Conservation (phyloP, 2,113 vertebrate genomes). For the Callipepla squamata region DNA sequence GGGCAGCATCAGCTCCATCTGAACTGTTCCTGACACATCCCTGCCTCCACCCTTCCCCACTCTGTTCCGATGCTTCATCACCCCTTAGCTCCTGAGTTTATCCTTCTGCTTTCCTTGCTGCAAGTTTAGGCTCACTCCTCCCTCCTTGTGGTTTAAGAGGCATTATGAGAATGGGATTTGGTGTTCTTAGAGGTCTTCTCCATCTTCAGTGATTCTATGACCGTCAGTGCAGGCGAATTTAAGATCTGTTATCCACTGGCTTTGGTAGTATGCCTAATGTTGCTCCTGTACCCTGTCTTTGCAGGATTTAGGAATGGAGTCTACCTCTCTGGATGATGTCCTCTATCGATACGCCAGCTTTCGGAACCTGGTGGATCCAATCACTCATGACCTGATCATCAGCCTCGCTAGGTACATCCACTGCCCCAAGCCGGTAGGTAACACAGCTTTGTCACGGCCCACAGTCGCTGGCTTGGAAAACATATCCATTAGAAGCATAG, state of each 20-base stretch:
- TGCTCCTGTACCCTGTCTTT: conserved; percentile 29
- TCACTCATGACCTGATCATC: conserved; percentile 98
- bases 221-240: background rate
- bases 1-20: background rate
- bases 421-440: conserved; percentile 92
- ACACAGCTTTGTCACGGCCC: fast-evolving
- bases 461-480: background rate
- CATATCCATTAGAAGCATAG: fast-evolving
- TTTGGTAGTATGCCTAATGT: background rate
- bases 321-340: conserved; percentile 95
- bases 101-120: background rate
- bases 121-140: background rate
- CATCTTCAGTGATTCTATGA: no score
- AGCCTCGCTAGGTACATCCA: conserved; percentile 95
- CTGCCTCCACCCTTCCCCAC: background rate
- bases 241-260: background rate
- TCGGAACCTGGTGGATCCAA: conserved; percentile 97
- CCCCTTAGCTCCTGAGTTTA: background rate
- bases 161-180: no score
- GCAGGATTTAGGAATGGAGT: conserved; percentile 98
- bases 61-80: background rate
- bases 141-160: background rate
- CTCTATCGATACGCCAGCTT: conserved; percentile 98
- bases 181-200: background rate
- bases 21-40: background rate